Percentiles rank a stretch among this genome's conserved stretches.
Conservation (phyloP, 2,113 vertebrate genomes). For the Recurvirostra avosetta region DNA sequence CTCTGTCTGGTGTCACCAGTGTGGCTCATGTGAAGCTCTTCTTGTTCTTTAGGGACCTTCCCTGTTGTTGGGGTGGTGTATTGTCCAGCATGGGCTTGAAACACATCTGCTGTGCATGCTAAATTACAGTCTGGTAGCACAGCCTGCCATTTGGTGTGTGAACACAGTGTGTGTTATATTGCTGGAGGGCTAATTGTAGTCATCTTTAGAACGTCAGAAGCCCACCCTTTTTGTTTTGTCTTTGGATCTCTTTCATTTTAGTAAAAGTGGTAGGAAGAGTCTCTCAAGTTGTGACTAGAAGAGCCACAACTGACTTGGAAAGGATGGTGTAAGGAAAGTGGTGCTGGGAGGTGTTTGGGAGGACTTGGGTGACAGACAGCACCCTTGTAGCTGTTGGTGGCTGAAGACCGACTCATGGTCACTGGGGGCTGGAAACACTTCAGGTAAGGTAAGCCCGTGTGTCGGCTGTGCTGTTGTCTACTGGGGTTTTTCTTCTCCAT, state of each 20-base stretch:
- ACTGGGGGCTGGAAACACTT: fast-evolving
- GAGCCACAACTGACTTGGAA: neutral
- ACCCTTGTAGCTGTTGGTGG: neutral
- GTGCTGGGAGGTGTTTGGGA: neutral
- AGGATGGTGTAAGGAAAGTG: neutral
- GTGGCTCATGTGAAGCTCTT: neutral
- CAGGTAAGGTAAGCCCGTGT: neutral
- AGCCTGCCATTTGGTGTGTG: neutral
- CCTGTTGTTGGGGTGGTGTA: neutral
- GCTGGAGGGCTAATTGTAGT: neutral
- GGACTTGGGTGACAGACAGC: neutral
- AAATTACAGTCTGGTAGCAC: neutral
- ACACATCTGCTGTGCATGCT: neutral
- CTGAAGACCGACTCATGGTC: neutral
- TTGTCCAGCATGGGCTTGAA: neutral
- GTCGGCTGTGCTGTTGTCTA: neutral
- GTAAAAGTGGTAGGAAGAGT: neutral
- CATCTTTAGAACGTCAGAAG: neutral
- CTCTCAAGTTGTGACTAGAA: neutral
- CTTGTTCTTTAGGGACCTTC: neutral
- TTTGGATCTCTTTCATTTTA: neutral
- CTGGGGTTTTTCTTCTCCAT: neutral
- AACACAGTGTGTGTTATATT: fast-evolving
- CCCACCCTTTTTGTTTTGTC: neutral
- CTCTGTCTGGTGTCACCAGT: neutral